Evolutionary conservation across 2,888 invertebrate species (phyloP).

Genomic region (Calliphora vomitoria): DNA sequence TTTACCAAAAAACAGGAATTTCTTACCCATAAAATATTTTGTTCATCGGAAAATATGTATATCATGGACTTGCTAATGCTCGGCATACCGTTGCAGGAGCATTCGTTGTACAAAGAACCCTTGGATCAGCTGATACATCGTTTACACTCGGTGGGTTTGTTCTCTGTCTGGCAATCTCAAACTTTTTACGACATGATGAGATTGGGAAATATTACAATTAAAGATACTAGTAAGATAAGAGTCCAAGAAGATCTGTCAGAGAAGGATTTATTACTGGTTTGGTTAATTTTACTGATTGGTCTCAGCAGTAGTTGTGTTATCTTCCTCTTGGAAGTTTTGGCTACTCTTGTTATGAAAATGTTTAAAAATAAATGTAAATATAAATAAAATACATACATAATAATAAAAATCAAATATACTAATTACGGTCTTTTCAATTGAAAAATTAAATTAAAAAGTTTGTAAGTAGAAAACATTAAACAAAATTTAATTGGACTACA

Average conservation of each 20-base stretch:
- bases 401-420: too few relatives aligned
- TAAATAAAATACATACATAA: neutral
- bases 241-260: neutral
- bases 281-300: neutral
- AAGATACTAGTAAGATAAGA: neutral
- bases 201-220: conserved; percentile 2
- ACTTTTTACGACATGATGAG: conserved; percentile 43
- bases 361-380: neutral
- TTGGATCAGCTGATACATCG: conserved; percentile 28
- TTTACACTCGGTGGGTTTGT: conserved; percentile 32
- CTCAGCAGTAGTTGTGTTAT: neutral
- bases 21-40: conserved; percentile 34
- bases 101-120: conserved; percentile 40
- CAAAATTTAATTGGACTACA: too few relatives aligned
- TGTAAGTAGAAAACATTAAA: too few relatives aligned
- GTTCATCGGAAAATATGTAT: neutral
- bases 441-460: too few relatives aligned
- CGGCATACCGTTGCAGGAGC: conserved; percentile 19
- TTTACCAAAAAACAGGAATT: conserved; percentile 28
- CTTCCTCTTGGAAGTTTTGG: conserved; percentile 7
- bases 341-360: neutral
- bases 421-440: too few relatives aligned
- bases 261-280: conserved; percentile 39
- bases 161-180: conserved; percentile 28
- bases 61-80: neutral